These are phyloP conservation scores for Carabus problematicus DNA, from an alignment of 2,888 invertebrate genomes.

Conservation along the genomic window DNA sequence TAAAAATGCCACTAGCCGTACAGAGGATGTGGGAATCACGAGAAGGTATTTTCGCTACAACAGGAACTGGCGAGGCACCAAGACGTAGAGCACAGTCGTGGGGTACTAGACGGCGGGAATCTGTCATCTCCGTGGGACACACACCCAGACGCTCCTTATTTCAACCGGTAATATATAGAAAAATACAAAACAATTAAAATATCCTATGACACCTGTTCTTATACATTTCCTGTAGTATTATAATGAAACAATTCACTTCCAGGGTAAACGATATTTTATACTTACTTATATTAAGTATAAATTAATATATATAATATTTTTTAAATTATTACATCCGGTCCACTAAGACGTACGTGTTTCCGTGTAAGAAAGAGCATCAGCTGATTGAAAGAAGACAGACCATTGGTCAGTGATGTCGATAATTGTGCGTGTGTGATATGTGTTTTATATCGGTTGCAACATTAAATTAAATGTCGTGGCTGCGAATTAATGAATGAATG, in stretches of 20 bases:
- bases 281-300: too few species aligned
- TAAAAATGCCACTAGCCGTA: constrained; percentile 33
- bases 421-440: constrained; percentile 31
- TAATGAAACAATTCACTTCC: too few species aligned
- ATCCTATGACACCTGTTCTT: too few species aligned
- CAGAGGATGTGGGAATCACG: constrained; percentile 39
- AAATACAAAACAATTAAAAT: too few species aligned
- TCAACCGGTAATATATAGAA: constrained; percentile 30
- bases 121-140: constrained; percentile 43
- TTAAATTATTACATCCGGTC: too few species aligned
- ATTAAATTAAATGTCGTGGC: constrained; percentile 39
- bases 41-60: constrained; percentile 29
- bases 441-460: constrained; percentile 33
- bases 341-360: constrained; percentile 29
- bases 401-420: constrained; percentile 5
- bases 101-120: constrained; percentile 35
- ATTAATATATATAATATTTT: too few species aligned
- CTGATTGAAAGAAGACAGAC: constrained; percentile 26
- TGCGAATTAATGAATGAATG: constrained; percentile 42
- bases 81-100: constrained; percentile 42
- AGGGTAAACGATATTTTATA: too few species aligned
- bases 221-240: too few species aligned
- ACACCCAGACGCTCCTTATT: constrained; percentile 41
- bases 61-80: constrained; percentile 15
- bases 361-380: constrained; percentile 22